Percentiles rank a stretch among this genome's conserved stretches.
phyloP scores from a whole-genome alignment of 1,140 invertebrate species.

The Nephotettix cincticeps region DNA sequence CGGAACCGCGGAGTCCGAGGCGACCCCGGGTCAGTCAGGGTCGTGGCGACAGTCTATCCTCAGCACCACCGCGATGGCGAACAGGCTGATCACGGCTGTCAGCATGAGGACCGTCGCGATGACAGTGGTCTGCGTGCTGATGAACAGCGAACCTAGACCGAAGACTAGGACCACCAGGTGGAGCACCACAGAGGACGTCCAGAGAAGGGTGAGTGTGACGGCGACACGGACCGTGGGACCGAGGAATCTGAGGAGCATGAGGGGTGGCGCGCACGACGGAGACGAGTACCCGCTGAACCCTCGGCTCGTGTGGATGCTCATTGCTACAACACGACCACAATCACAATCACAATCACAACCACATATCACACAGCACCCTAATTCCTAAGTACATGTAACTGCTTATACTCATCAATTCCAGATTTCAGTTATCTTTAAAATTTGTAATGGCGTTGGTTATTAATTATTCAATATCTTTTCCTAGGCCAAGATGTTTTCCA shows the following conservation, averaged over 20 bases:
- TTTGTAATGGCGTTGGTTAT: too few relatives aligned
- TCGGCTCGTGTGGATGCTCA: slow-evolving; percentile 49
- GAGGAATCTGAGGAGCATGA: slow-evolving; percentile 52
- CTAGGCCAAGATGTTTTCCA: too few relatives aligned
- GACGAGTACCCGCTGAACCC: slow-evolving; percentile 50
- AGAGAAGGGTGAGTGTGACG: slow-evolving; percentile 51
- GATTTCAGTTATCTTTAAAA: too few relatives aligned
- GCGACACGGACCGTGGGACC: slow-evolving; percentile 48
- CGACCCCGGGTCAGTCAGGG: slow-evolving; percentile 38
- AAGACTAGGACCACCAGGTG: slow-evolving; percentile 34
- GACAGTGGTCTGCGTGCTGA: slow-evolving; percentile 30
- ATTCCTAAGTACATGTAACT: too few relatives aligned
- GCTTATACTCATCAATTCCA: too few relatives aligned
- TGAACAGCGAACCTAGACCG: slow-evolving; percentile 29
- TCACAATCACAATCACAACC: too few relatives aligned
- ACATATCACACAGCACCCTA: too few relatives aligned
- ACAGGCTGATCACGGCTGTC: slow-evolving; percentile 31
- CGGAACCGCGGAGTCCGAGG: slow-evolving; percentile 8
- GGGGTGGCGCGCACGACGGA: slow-evolving; percentile 49
- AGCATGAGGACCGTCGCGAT: slow-evolving; percentile 34
- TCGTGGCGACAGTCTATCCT: slow-evolving; percentile 40
- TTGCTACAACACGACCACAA: slow-evolving; percentile 45
- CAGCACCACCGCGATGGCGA: slow-evolving; percentile 31
- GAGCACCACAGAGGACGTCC: slow-evolving; percentile 48
- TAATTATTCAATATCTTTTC: too few relatives aligned